Evolutionary conservation across 2,113 vertebrate species (phyloP).

Genomic region (Apodemus speciosus): DNA sequence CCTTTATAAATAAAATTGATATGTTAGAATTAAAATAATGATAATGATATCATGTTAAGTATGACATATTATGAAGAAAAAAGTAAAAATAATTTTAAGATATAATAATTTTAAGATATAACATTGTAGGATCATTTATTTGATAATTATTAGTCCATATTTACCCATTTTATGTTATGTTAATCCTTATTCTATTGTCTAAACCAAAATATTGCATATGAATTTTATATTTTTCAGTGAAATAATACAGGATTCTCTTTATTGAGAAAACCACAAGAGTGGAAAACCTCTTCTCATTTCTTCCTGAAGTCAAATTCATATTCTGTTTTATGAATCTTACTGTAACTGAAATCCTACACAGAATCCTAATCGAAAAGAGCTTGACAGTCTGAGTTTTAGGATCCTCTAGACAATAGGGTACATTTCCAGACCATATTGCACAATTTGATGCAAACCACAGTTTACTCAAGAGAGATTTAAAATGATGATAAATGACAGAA

Average conservation of each 20-base stretch:
- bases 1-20: not conserved
- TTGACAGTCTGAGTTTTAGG: conserved; percentile 49
- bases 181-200: not conserved
- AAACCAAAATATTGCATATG: not conserved
- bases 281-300: not conserved
- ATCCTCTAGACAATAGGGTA: conserved; percentile 42
- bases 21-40: not conserved
- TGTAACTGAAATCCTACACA: conserved; percentile 1
- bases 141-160: not conserved
- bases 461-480: conserved; percentile 62
- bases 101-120: not conserved
- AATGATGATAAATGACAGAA: conserved; percentile 68
- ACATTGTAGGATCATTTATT: not conserved
- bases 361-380: conserved; percentile 37
- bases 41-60: not conserved
- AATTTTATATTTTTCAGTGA: not conserved
- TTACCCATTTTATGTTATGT: not conserved
- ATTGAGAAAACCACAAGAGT: not conserved
- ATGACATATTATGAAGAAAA: not conserved
- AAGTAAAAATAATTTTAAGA: not conserved
- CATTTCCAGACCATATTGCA: conserved; percentile 53
- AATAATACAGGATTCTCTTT: not conserved
- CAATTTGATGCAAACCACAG: conserved; percentile 44
- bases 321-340: conserved; percentile 24
- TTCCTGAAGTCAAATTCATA: conserved; percentile 9